Evolutionary conservation across 2,113 vertebrate species (phyloP), one percentile per base, ranked within the genome.

Genomic region (Erythrocercus mccallii): DNA sequence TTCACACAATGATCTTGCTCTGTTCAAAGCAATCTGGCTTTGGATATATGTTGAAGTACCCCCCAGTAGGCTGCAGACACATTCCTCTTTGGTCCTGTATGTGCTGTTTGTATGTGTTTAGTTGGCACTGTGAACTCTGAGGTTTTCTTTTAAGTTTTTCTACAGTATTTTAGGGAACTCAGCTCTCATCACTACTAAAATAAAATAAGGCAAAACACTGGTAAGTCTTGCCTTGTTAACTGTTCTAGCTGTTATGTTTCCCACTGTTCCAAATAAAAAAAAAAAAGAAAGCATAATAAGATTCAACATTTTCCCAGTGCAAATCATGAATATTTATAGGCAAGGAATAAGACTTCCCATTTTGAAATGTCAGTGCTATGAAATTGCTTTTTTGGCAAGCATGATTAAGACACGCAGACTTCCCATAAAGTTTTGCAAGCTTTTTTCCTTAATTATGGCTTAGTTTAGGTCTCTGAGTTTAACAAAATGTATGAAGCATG

Each of bases 351-450:
- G 37, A 87, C 78, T 94, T 86, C 80, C 83, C 25, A 28, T 88
- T 92, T 81, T 91, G 64, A 94, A 90, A 96, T 81, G 88, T 88
- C 81, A 68, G 3, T 86, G 50, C 81, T 85, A 72, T 79, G 64
- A 92, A 97, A 80, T 70, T 93, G 47, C 31, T 91, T 94, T 94
- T 84, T 94, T 76, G 40, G 78, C 86, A 94, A 79, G 58, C 53
- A 0, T 53, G 38, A 88, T 87, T 87, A 83, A 90, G 66, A 65
- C 85, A 80, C 50, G 61, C 10, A 24, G 58, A 78, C 53, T 92
- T 97, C 56, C 90, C 96, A 65, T 79, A 90, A 88, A 44, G 42
- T 92, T 96, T 77, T 94, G 81, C 82, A 91, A 95, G 92, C n/a
- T 76, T 83, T 91, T 89, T 90, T 81, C 57, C 47, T 81, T 96